phyloP scores from a whole-genome alignment of 2,888 invertebrate genomes.

The Hyles lineata region DNA sequence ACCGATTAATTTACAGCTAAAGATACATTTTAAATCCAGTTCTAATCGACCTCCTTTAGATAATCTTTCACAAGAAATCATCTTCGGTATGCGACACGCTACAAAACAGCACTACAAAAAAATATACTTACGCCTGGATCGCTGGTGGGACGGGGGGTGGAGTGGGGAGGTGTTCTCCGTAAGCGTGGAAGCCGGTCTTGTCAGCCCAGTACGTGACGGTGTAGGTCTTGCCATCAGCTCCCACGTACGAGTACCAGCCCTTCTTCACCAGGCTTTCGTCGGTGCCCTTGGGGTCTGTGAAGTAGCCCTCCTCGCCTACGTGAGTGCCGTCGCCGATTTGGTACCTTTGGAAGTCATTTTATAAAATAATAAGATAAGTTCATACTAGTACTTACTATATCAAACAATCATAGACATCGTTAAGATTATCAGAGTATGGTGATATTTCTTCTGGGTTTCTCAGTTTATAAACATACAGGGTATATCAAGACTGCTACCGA shows the following conservation, averaged over 20 bases:
- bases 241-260: conserved; percentile 78
- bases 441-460: too few relatives aligned
- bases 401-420: too few relatives aligned
- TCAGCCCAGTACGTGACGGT: conserved; percentile 79
- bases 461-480: too few relatives aligned
- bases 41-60: too few relatives aligned
- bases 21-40: too few relatives aligned
- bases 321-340: conserved; percentile 76
- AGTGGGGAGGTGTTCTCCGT: conserved; percentile 76
- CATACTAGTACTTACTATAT: background rate
- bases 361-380: background rate
- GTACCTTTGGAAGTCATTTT: conserved; percentile 59
- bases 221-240: conserved; percentile 73
- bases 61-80: too few relatives aligned
- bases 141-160: conserved; percentile 71
- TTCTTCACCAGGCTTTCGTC: conserved; percentile 77
- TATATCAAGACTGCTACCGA: too few relatives aligned
- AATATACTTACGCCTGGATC: conserved; percentile 72
- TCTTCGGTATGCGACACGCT: too few relatives aligned
- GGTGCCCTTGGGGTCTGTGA: conserved; percentile 62
- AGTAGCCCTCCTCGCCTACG: conserved; percentile 77
- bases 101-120: background rate
- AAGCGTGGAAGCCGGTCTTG: conserved; percentile 76
- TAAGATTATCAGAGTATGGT: too few relatives aligned
- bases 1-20: too few relatives aligned